These are phyloP conservation scores for Drosophila nr. perissopoda DNA, from an alignment of 2,888 invertebrate species.

Conservation along the genomic window DNA sequence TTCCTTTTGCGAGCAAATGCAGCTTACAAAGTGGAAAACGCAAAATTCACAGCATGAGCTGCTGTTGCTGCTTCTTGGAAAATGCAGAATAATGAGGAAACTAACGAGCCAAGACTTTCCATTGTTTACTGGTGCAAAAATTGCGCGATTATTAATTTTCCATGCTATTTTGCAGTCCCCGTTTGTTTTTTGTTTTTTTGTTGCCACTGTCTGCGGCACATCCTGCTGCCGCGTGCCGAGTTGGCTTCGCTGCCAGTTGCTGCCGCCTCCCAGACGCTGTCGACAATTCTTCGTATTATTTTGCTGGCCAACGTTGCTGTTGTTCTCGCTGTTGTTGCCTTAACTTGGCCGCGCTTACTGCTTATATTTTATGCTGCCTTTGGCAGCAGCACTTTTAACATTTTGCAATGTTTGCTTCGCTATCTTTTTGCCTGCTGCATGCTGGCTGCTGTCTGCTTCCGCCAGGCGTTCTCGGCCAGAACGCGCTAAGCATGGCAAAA, in stretches of 20 bases:
- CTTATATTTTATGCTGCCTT: conserved; percentile 48
- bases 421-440: conserved; percentile 39
- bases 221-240: conserved; percentile 27
- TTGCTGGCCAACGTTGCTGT: conserved; percentile 14
- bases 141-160: conserved; percentile 82
- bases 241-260: conserved; percentile 11
- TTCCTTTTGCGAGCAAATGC: conserved; percentile 40
- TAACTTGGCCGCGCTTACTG: conserved; percentile 42
- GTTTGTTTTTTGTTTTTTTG: conserved; percentile 21
- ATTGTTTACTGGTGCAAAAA: conserved; percentile 81
- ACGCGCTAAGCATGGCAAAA: conserved; percentile 28
- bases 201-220: conserved; percentile 28
- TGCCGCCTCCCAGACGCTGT: conserved; percentile 42
- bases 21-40: conserved; percentile 38
- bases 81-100: conserved; percentile 80
- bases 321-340: conserved; percentile 11
- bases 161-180: conserved; percentile 72
- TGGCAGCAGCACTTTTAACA: conserved; percentile 71
- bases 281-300: conserved; percentile 50
- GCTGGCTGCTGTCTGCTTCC: conserved; percentile 26
- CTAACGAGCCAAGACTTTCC: conserved; percentile 82
- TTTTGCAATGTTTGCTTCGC: conserved; percentile 65
- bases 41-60: conserved; percentile 35
- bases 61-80: conserved; percentile 27
- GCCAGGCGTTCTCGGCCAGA: conserved; percentile 23